Percentiles rank a stretch among this genome's conserved stretches.
Conservation (phyloP, 2,797 vertebrate genomes). For the Antennarius maculatus region DNA sequence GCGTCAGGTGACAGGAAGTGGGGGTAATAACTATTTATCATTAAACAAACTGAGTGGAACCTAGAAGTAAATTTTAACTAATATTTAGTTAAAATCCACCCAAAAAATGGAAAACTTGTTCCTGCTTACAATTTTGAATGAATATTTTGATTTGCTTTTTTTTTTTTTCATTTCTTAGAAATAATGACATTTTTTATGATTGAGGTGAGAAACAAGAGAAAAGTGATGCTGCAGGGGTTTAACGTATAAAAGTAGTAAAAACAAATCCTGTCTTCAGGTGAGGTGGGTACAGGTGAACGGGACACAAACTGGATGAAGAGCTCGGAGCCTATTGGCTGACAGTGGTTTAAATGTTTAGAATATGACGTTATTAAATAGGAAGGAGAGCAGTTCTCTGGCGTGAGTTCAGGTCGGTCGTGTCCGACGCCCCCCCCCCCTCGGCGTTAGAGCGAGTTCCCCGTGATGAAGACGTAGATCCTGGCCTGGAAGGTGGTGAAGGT, state of each 20-base stretch:
- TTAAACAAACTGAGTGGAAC: slow-evolving; percentile 8
- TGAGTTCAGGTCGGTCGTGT: slow-evolving; percentile 40
- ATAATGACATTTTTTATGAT: background rate
- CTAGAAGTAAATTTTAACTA: slow-evolving; percentile 7
- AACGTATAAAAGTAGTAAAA: background rate
- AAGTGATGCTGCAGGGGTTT: slow-evolving; percentile 2
- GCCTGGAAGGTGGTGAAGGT: slow-evolving; percentile 83
- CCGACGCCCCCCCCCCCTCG: slow-evolving; percentile 16
- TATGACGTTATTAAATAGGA: slow-evolving; percentile 44
- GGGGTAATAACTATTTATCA: background rate
- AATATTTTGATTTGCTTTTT: background rate
- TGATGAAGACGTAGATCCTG: slow-evolving; percentile 95
- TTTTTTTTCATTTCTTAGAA: background rate
- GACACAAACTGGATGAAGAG: slow-evolving; percentile 20
- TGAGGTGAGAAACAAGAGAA: background rate
- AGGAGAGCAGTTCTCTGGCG: slow-evolving; percentile 28
- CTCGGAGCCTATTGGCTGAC: slow-evolving; percentile 18
- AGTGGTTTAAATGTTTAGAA: slow-evolving; percentile 17
- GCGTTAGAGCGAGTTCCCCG: slow-evolving; percentile 84
- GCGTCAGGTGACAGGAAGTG: slow-evolving; percentile 18
- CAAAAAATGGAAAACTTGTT: background rate
- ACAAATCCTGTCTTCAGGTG: slow-evolving; percentile 7
- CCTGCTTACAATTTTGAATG: slow-evolving; percentile 1
- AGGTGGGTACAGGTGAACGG: slow-evolving; percentile 16
- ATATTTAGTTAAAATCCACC: slow-evolving; percentile 13